A percentile compares a stretch with the other conserved stretches of the same genome.
phyloP scores from a whole-genome alignment of 1,140 invertebrate genomes.

The Drosophila serrata region DNA sequence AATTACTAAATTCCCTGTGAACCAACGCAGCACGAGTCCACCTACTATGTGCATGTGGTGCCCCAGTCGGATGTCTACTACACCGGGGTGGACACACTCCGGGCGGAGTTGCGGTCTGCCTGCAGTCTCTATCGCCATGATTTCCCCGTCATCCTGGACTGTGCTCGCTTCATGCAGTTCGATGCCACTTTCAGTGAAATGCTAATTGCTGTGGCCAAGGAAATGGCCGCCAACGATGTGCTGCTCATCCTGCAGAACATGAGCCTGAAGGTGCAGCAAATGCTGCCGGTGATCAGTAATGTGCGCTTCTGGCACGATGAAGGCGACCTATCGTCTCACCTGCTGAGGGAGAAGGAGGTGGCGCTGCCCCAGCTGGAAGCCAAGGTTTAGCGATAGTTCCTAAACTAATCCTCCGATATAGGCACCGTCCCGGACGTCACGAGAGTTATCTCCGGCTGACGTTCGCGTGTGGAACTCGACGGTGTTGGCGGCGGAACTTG shows the following conservation, averaged over 20 bases:
- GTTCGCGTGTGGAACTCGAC: slow-evolving; percentile 20
- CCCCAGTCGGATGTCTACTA: slow-evolving; percentile 89
- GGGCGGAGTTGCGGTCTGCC: slow-evolving; percentile 86
- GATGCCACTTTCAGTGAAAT: slow-evolving; percentile 89
- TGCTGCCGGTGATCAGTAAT: slow-evolving; percentile 65
- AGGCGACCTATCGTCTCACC: slow-evolving; percentile 32
- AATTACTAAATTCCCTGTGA: not conserved
- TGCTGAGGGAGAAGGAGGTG: slow-evolving; percentile 34
- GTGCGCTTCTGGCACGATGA: slow-evolving; percentile 63
- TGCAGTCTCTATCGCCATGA: slow-evolving; percentile 77
- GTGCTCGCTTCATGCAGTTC: slow-evolving; percentile 87
- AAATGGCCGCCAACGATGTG: slow-evolving; percentile 62
- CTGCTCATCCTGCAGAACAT: slow-evolving; percentile 69
- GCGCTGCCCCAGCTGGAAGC: not conserved
- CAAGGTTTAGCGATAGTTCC: slow-evolving; percentile 38
- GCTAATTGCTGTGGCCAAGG: slow-evolving; percentile 76
- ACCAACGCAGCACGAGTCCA: slow-evolving; percentile 50
- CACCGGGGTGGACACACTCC: slow-evolving; percentile 88
- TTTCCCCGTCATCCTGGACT: slow-evolving; percentile 88
- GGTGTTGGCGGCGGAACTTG: slow-evolving; percentile 23
- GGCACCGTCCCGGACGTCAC: slow-evolving; percentile 18
- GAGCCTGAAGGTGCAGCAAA: slow-evolving; percentile 63
- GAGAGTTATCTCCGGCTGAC: slow-evolving; percentile 21
- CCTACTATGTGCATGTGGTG: slow-evolving; percentile 87
- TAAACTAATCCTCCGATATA: not conserved